Percentiles rank a stretch among this genome's conserved stretches.
Conservation (phyloP, 1,140 invertebrate genomes). For the Phortica variegata region DNA sequence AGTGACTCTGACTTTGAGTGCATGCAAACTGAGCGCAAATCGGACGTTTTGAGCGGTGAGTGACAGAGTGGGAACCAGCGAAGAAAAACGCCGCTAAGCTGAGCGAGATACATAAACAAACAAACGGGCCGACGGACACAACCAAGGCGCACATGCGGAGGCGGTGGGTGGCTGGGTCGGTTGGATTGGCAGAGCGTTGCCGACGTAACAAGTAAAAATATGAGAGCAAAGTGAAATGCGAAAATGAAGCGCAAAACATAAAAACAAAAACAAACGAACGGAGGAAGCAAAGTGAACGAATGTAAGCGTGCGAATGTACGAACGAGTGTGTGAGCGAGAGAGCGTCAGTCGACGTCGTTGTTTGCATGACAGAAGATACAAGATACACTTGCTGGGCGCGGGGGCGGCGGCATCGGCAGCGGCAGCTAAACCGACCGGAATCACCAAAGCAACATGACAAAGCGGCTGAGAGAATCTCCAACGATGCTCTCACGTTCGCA, state of each 20-base stretch:
- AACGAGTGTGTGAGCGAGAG: conserved; percentile 15
- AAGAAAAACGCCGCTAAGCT: neutral
- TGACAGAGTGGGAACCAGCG: conserved; percentile 2
- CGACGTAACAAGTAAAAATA: conserved; percentile 19
- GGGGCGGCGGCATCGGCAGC: conserved; percentile 1
- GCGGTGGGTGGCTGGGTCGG: too few species aligned
- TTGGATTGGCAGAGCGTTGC: too few species aligned
- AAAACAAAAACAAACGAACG: conserved; percentile 48
- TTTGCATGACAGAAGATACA: conserved; percentile 8
- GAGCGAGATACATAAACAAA: conserved; percentile 40
- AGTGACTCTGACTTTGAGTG: conserved; percentile 1
- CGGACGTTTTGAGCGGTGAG: conserved; percentile 20
- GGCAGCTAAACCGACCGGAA: conserved; percentile 16
- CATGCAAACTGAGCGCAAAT: conserved; percentile 12
- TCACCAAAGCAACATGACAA: conserved; percentile 19
- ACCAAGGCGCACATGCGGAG: too few species aligned
- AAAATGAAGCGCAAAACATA: conserved; percentile 47
- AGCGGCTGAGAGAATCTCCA: too few species aligned
- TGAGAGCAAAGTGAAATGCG: conserved; percentile 37
- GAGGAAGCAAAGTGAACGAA: conserved; percentile 6
- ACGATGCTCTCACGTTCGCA: too few species aligned
- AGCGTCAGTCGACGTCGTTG: conserved; percentile 16
- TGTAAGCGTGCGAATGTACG: neutral
- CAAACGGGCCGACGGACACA: too few species aligned
- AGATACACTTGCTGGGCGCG: too few species aligned